A percentile compares a stretch with the other conserved stretches of the same genome.
Conservation (phyloP, 2,113 vertebrate genomes). For the Turnix velox region DNA sequence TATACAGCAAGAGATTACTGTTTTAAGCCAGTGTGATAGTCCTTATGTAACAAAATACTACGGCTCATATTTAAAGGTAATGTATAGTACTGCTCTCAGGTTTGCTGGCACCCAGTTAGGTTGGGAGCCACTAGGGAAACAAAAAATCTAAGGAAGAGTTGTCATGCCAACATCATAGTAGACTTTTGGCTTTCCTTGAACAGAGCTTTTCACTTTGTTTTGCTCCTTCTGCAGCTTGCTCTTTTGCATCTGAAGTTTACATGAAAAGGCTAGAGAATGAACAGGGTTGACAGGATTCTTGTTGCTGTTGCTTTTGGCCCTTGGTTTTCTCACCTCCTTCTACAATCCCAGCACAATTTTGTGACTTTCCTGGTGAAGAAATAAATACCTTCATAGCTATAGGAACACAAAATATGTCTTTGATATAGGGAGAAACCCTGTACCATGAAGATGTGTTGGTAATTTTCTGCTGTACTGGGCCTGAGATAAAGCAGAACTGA, state of each 20-base stretch:
- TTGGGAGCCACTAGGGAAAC: not conserved
- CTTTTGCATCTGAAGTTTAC: not conserved
- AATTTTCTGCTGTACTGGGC: not conserved
- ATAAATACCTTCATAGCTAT: not conserved
- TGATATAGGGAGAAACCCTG: not conserved
- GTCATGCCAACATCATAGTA: not conserved
- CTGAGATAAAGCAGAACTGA: not conserved
- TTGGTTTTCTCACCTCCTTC: not conserved
- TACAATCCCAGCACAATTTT: not conserved
- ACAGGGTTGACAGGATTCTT: not conserved
- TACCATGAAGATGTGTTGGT: not conserved
- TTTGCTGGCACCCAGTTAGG: not conserved
- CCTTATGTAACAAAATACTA: conserved; percentile 93
- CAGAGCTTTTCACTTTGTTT: not conserved
- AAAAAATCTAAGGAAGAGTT: not conserved
- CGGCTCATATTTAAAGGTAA: conserved; percentile 93
- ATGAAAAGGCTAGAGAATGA: not conserved
- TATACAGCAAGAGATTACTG: conserved; percentile 95
- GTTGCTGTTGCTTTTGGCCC: not conserved
- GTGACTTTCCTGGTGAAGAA: not conserved
- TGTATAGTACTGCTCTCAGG: not conserved
- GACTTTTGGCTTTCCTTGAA: not conserved
- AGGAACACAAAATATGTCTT: not conserved
- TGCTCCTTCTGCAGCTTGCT: not conserved
- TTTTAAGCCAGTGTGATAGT: conserved; percentile 92